Conservation (phyloP, 2,113 vertebrate genomes). For the Trichomycterus rosablanca region DNA sequence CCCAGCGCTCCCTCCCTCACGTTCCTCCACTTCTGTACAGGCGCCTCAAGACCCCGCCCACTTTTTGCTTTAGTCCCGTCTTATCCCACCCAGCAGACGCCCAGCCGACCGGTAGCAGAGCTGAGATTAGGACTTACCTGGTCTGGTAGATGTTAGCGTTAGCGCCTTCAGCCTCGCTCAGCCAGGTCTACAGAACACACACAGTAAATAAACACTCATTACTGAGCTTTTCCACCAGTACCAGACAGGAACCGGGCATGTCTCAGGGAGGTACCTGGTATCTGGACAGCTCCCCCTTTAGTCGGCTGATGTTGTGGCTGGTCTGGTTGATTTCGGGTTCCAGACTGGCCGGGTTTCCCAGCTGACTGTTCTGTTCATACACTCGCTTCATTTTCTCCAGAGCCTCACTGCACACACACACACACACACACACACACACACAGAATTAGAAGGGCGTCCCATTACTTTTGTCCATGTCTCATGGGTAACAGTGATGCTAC, state of each 20-base stretch:
- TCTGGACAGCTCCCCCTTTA: conserved; percentile 83
- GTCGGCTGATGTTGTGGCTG: conserved; percentile 75
- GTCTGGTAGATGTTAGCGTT: no score
- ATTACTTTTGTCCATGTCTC: no score
- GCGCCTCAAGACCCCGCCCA: no score
- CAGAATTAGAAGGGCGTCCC: background rate
- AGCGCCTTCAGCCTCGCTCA: no score
- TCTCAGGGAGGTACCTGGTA: conserved; percentile 89
- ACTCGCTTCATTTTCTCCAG: conserved; percentile 96
- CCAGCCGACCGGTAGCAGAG: no score
- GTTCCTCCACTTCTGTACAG: no score
- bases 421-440: background rate
- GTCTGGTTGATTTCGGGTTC: conserved; percentile 87
- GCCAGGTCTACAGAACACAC: background rate
- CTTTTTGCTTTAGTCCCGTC: no score
- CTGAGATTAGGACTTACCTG: no score
- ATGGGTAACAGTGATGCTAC: conserved; percentile 58
- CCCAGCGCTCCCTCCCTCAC: no score
- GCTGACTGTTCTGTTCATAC: conserved; percentile 88
- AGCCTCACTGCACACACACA: conserved; percentile 69
- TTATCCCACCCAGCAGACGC: no score
- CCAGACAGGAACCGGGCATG: conserved; percentile 59
- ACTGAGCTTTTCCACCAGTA: conserved; percentile 43
- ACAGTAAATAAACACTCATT: background rate
- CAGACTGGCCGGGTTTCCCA: conserved; percentile 88